Evolutionary conservation across 37 sponge, comb jelly and placozoan species (phyloP), one percentile per base, ranked within the genome.

Genomic region (Cladorhizidae sp.): DNA sequence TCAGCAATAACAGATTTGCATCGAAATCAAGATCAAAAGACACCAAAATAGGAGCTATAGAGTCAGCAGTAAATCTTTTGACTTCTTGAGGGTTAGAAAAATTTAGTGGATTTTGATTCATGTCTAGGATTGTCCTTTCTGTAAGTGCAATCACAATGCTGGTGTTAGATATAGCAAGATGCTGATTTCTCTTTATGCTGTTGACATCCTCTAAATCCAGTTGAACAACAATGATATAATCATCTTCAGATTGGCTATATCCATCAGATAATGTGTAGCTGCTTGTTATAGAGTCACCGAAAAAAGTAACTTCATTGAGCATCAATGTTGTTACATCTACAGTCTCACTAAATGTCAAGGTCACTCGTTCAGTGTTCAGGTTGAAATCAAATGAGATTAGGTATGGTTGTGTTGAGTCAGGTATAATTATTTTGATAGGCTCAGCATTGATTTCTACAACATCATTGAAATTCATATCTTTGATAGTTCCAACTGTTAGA

Each of bases 271-370:
- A 80, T 35, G 83, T 90, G 64, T 94, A 90, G 29, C 78, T 80
- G 18, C n/a, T 28, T 6, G 74, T 73, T 29, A 65, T 18, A 35
- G 67, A 64, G 64, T 52, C 28, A 38, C 81, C 85, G 18, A 87
- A n/a, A 31, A 94, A 63, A 18, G 85, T 90, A 25, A 91, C 71
- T 64, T 84, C 67, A 6, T 72, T 33, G 12, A 85, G 41, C 70
- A 82, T 65, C 57, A 96, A 81, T 26, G 96, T 90, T 3, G 70
- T 22, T 21, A 39, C 31, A 61, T 96, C 91, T 23, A 95, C 87
- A 22, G 96, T 92, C 84, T 96, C 96, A 25, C 64, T 70, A 40
- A 96, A 96, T 14, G 88, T 87, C 8, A 96, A 76, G 18, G 70
- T 78, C 14, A 96, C 39, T 41, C 85, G 88, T 55, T 96, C 96